Conservation (phyloP, 2,113 vertebrate species). For the Trichomycterus rosablanca region DNA sequence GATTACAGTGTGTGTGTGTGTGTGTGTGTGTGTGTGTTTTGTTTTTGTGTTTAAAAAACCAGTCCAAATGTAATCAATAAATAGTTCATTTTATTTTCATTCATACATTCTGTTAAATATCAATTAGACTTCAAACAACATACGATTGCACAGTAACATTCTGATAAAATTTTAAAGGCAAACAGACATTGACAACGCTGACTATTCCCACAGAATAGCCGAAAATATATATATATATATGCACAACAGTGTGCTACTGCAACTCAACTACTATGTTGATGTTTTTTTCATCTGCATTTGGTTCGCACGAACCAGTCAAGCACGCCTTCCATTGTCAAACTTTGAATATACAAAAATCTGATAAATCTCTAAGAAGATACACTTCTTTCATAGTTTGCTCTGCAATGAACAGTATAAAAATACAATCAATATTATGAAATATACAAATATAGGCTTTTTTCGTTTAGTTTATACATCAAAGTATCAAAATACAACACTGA, state of each 20-base stretch:
- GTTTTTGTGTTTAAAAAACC: background rate
- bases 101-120: constrained; percentile 24
- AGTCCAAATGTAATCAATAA: constrained; percentile 21
- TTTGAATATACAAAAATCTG: constrained; percentile 30
- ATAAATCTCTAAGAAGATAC: constrained; percentile 32
- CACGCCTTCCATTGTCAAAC: constrained; percentile 37
- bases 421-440: constrained; percentile 32
- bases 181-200: constrained; percentile 19
- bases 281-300: constrained; percentile 23
- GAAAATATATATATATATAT: constrained; percentile 31
- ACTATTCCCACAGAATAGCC: background rate
- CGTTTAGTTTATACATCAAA: constrained; percentile 17
- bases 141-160: constrained; percentile 35
- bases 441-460: constrained; percentile 34
- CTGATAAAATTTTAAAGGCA: constrained; percentile 29
- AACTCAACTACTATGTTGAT: constrained; percentile 42
- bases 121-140: constrained; percentile 33
- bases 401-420: constrained; percentile 29
- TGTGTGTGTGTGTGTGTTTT: background rate
- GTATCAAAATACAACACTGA: constrained; percentile 43
- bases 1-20: background rate
- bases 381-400: constrained; percentile 7
- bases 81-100: constrained; percentile 40
- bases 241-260: constrained; percentile 46
- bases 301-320: constrained; percentile 40